Evolutionary conservation across 2,113 vertebrate genomes (phyloP), one percentile per base, ranked within the genome.

Genomic region (Pithys albifrons): DNA sequence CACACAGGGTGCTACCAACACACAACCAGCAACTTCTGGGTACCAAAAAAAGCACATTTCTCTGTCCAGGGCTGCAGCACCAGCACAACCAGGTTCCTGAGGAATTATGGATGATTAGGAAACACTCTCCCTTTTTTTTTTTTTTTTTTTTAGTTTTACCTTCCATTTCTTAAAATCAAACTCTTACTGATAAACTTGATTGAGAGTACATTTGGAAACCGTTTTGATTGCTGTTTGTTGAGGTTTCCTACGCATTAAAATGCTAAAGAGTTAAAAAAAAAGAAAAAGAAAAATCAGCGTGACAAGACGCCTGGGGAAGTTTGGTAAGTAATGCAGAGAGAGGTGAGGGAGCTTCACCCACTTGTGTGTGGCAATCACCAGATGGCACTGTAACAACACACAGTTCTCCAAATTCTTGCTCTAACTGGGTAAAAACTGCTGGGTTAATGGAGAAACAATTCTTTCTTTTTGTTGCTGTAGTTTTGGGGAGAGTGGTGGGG

Each of bases 121-220:
- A 97, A 92, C 17, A 10, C 51, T 92, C 66, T 94, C 9, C 27
- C 72, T n/a, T n/a, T n/a, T n/a, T n/a, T n/a, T n/a, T n/a, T 94
- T 6, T 19, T 52, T 39, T 61, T 80, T 85, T 27, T 51, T 25
- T 4, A 51, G 55, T 74, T 94, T 82, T 88, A 79, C 79, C 69
- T 88, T 76, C 74, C 64, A 37, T 76, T 74, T 87, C 85, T 95
- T 92, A 95, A 97, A 97, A 96, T 96, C 92, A 93, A 93, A 96
- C 82, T 13, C 17, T 93, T 88, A 58, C 81, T 51, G 82, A 89
- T 89, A 97, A 94, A 94, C 83, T 95, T 94, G 88, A 96, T 96
- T 95, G 92, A 85, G 75, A 91, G 93, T 51, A 85, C 94, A 88
- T 96, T 97, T 96, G 87, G 92, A 95, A 96, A 97, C 96, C 81